Evolutionary conservation across 2,888 invertebrate species (phyloP), one percentile per base, ranked within the genome.

Genomic region (Periphyllus acericola): DNA sequence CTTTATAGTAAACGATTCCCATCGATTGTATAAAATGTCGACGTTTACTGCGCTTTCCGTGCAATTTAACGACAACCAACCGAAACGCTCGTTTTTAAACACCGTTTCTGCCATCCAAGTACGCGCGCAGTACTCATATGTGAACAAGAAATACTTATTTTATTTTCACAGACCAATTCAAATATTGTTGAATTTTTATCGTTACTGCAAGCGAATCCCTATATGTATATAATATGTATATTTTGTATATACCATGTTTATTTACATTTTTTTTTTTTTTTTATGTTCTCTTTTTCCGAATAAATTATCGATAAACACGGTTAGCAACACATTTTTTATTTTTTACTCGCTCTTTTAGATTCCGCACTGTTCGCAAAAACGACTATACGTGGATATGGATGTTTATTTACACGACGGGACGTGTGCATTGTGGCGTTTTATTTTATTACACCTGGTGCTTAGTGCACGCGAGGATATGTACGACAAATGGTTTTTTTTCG

Each of bases 231-330:
- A 46, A 0, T 46, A 1, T 46, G 14, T 46, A 14, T 46, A 46
- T 36, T 6, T 11, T 14, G 8, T 29, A 29, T 81, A 66, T 60
- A 32, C 14, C 14, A 29, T 52, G 14, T 79, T 11, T 29, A 5
- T 32, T 4, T 52, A 17, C 36, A n/a, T 79, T 25, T 17, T 21
- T 32, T 68, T 46, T 32, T 66, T 80, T 29, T 80, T n/a, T 34
- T 83, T 40, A 0, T 29, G 17, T 60, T 74, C n/a, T 19, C 36
- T 29, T 60, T 25, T 60, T 40, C 25, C 52, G 74, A 75, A 83
- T 83, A 83, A 60, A 83, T 83, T 83, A 83, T 60, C 83, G 60
- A 75, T 83, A 83, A 83, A 83, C 83, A 75, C n/a, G 83, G 74
- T 75, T 75, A 60, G 36, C n/a, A 36, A 83, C 83, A 83, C 74